phyloP scores from a whole-genome alignment of 2,797 vertebrate genomes.

The Smutsia temminckii region DNA sequence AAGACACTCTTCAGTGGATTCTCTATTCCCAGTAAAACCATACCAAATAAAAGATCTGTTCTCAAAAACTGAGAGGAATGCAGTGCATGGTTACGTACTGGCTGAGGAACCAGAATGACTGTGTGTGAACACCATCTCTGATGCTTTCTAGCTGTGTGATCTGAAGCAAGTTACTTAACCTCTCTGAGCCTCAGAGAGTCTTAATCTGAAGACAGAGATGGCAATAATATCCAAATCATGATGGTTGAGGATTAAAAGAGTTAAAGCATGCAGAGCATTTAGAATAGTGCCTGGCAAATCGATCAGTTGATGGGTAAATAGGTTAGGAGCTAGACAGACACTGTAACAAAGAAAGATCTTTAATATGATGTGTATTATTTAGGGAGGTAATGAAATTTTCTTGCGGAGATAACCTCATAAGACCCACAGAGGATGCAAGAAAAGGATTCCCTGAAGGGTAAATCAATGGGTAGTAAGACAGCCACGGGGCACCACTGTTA shows the following conservation, averaged over 20 bases:
- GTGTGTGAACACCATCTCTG: neutral
- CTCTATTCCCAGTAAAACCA: neutral
- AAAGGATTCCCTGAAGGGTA: neutral
- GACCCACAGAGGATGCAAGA: neutral
- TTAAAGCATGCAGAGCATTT: neutral
- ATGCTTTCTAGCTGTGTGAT: neutral
- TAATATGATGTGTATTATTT: neutral
- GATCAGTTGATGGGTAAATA: neutral
- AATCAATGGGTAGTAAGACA: neutral
- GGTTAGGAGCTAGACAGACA: neutral
- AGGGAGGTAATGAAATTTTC: neutral
- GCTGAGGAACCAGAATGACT: neutral
- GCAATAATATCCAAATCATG: neutral
- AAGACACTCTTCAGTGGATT: neutral
- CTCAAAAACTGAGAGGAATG: neutral
- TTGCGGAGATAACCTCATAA: neutral
- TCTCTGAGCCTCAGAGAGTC: neutral
- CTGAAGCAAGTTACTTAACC: neutral
- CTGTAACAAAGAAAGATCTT: slow-evolving; percentile 32
- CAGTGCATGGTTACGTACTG: neutral
- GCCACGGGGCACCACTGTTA: neutral
- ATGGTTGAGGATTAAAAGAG: neutral
- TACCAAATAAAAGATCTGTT: neutral
- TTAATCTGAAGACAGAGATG: neutral
- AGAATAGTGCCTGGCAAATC: neutral